Evolutionary conservation across 53 echinoderm and acorn worm genomes (phyloP), one percentile per base, ranked within the genome.

Genomic region (Actinopyga echinites): DNA sequence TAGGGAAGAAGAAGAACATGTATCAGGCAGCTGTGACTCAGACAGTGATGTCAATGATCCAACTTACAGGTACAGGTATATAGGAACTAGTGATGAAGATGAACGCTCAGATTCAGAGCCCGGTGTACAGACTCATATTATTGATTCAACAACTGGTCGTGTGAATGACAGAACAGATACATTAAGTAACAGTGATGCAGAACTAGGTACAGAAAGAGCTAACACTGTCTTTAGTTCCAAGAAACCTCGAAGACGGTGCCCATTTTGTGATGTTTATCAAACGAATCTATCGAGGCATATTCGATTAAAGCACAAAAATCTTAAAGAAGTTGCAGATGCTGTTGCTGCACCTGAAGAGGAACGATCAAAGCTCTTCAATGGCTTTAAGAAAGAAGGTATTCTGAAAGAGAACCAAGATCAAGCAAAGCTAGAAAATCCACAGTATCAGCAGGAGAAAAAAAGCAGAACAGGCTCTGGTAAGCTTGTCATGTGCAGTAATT

Each of bases 371-470:
- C 78, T 77, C 3, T 77, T 77, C n/a, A 21, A 30, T 28, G 57
- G 57, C 4, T 77, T 77, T 77, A 77, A 77, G 20, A 77, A 53
- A 56, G 32, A 53, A 52, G 78, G 78, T 7, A 77, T 77, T 77
- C 56, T 77, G 12, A 53, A 77, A 56, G 78, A 77, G n/a, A 77
- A 77, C 54, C n/a, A 77, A 20, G 26, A 45, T 3, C 77, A 77
- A 56, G 30, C 78, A 2, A 52, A 30, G 13, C 78, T 17, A 15
- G 55, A 26, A 5, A 77, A 77, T n/a, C 78, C 78, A 77, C 78
- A 53, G n/a, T 77, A 77, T 53, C 78, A 77, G 17, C 80, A 81
- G 65, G 86, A 86, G 56, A 11, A 67, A 53, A 60, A 34, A 60
- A 52, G 80, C 42, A 78, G 31, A 19, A 34, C 44, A 19, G 67